phyloP scores from a whole-genome alignment of 2,888 invertebrate genomes.

The Pollenia amentaria region DNA sequence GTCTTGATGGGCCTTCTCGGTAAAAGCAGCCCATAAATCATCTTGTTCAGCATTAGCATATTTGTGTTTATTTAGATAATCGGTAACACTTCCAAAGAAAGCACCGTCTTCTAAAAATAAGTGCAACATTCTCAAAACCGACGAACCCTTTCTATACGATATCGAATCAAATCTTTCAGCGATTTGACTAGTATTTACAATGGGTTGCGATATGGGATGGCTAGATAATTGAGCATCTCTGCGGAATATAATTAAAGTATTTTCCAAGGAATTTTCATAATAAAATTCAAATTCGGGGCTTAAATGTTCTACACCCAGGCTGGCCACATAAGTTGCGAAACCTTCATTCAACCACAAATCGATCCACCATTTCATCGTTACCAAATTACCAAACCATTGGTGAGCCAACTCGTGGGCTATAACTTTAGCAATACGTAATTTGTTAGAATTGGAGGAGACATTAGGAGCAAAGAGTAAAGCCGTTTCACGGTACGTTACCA shows the following conservation, averaged over 20 bases:
- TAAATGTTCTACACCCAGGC: slow-evolving; percentile 86
- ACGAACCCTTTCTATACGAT: slow-evolving; percentile 93
- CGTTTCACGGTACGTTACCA: slow-evolving; percentile 93
- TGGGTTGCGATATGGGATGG: slow-evolving; percentile 91
- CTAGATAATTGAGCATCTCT: slow-evolving; percentile 91
- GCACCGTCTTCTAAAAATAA: slow-evolving; percentile 91
- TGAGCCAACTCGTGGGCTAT: slow-evolving; percentile 91
- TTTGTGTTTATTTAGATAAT: slow-evolving; percentile 88
- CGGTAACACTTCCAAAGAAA: slow-evolving; percentile 88
- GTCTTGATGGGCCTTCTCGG: slow-evolving; percentile 85
- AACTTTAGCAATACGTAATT: slow-evolving; percentile 86
- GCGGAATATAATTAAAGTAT: slow-evolving; percentile 87
- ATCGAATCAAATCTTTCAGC: slow-evolving; percentile 94
- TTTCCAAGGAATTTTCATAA: slow-evolving; percentile 86
- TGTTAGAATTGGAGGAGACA: slow-evolving; percentile 87
- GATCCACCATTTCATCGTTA: slow-evolving; percentile 94
- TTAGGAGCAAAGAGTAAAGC: slow-evolving; percentile 88
- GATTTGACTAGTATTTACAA: slow-evolving; percentile 91
- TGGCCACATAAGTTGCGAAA: slow-evolving; percentile 89
- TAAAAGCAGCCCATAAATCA: slow-evolving; percentile 92
- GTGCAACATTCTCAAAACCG: slow-evolving; percentile 96
- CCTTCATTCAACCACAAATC: slow-evolving; percentile 93
- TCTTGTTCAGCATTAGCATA: slow-evolving; percentile 92
- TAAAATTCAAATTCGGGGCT: slow-evolving; percentile 89
- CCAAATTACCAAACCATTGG: slow-evolving; percentile 93